Evolutionary conservation across 2,113 vertebrate species (phyloP).

Genomic region (Ophthalmolycus amberensis): DNA sequence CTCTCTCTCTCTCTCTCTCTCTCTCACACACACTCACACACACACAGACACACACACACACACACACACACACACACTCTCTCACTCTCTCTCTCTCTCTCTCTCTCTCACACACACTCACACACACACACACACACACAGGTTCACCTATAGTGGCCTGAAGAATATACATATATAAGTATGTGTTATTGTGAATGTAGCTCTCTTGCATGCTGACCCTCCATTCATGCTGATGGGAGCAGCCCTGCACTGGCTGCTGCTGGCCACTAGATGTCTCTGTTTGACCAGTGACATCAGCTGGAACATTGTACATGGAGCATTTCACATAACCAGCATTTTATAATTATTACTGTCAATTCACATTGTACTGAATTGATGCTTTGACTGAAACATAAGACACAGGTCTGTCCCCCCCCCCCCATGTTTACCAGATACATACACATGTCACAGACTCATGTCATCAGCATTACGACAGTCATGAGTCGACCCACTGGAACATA

Average conservation of each 20-base stretch:
- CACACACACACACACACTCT: too few species aligned
- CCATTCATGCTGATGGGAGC: not conserved
- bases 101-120: too few species aligned
- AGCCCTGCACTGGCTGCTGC: not conserved
- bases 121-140: conserved; percentile 3
- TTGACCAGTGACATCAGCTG: conserved; percentile 41
- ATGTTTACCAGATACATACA: not conserved
- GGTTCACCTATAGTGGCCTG: conserved; percentile 53
- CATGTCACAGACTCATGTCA: not conserved
- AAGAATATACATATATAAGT: too few species aligned
- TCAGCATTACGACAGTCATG: not conserved
- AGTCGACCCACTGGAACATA: too few species aligned
- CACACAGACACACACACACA: too few species aligned
- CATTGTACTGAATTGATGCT: not conserved
- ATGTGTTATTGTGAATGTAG: conserved; percentile 28
- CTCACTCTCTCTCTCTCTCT: too few species aligned
- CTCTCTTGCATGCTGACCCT: not conserved
- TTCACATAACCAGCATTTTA: not conserved
- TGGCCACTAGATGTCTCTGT: conserved; percentile 76
- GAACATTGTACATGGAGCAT: not conserved
- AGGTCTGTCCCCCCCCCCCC: not conserved
- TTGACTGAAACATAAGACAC: not conserved
- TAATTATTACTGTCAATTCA: not conserved
- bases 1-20: too few species aligned
- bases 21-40: too few species aligned